Conservation (phyloP, 2,113 vertebrate species). For the Pomatorhinus ruficollis region DNA sequence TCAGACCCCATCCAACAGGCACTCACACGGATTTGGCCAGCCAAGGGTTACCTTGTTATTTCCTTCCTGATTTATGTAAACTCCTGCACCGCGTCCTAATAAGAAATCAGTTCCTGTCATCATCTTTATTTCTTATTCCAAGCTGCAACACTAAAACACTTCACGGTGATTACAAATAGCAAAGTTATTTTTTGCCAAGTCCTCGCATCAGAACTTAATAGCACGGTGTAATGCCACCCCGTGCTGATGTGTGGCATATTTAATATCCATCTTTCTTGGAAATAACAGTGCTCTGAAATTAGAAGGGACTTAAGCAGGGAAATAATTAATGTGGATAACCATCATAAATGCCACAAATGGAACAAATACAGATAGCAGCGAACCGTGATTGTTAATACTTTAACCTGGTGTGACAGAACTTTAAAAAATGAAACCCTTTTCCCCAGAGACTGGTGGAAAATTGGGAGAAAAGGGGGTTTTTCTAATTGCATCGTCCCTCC, state of each 20-base stretch:
- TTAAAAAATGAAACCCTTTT: conserved; percentile 51
- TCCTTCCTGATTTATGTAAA: conserved; percentile 53
- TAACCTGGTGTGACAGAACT: conserved; percentile 72
- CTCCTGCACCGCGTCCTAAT: conserved; percentile 17
- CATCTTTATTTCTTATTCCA: conserved; percentile 60
- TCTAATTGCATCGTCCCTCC: conserved; percentile 1
- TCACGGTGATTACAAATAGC: conserved; percentile 73
- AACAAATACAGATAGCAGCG: conserved; percentile 71
- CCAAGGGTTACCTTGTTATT: conserved; percentile 26
- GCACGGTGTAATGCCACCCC: conserved; percentile 68
- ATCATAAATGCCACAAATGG: conserved; percentile 70
- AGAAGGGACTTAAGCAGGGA: conserved; percentile 72
- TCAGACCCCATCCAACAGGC: not conserved
- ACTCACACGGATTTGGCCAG: not conserved
- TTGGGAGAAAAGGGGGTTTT: not conserved
- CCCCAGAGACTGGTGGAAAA: not conserved
- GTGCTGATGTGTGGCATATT: conserved; percentile 76
- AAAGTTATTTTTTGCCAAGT: conserved; percentile 71
- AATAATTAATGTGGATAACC: conserved; percentile 80
- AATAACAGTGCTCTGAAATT: conserved; percentile 75
- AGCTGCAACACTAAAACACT: conserved; percentile 66
- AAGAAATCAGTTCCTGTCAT: conserved; percentile 69
- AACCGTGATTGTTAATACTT: conserved; percentile 65
- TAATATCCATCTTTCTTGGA: conserved; percentile 78
- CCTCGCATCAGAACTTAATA: conserved; percentile 72